Evolutionary conservation across 64 coral and sea anemone species (phyloP).

Genomic region (Acropora yongei): DNA sequence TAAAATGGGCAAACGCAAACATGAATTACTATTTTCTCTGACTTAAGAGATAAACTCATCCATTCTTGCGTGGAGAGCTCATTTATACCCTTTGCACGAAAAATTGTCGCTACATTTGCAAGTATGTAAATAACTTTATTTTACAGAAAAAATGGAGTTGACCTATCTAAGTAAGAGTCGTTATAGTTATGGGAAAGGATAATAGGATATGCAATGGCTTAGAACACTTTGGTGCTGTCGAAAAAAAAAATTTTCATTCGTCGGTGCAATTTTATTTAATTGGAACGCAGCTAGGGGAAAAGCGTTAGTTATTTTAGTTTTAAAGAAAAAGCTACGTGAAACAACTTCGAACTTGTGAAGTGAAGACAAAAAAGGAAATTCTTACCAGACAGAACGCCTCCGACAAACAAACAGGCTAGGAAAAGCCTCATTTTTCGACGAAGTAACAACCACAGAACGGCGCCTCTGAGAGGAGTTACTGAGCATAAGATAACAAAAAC

Average conservation of each 20-base stretch:
- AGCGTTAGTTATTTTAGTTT: background rate
- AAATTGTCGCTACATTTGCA: no score
- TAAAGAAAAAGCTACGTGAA: background rate
- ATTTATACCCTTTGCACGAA: no score
- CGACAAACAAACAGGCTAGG: conserved; percentile 6
- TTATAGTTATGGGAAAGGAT: background rate
- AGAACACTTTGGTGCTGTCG: background rate
- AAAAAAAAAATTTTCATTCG: background rate
- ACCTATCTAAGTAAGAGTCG: background rate
- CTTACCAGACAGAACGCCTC: conserved; percentile 32
- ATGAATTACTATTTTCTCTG: no score
- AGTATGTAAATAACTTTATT: background rate
- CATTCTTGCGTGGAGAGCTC: no score
- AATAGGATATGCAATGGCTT: background rate
- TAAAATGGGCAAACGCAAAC: no score
- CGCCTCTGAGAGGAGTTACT: conserved; percentile 22
- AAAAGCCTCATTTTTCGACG: conserved; percentile 20
- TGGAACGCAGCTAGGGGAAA: background rate
- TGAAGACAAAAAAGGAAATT: background rate
- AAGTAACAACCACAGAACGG: background rate
- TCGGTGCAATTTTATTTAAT: background rate
- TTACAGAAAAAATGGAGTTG: background rate
- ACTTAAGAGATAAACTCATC: no score
- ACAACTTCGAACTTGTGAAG: background rate
- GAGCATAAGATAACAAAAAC: background rate